These are phyloP conservation scores for Caenorhabditis drosophilae DNA, from an alignment of 2,888 invertebrate species.

Conservation along the genomic window DNA sequence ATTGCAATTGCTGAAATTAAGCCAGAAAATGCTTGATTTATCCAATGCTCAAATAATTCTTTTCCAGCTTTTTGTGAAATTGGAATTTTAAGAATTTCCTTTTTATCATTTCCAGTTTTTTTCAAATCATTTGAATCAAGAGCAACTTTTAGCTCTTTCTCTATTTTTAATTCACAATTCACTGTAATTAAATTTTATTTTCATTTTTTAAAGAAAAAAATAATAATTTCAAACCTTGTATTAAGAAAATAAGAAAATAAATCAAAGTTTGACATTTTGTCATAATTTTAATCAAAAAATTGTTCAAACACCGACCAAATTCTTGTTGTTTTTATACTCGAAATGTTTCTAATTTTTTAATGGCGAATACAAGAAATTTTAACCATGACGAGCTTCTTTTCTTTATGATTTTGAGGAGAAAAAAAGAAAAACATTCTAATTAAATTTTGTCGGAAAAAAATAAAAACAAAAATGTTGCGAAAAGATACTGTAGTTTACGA, in stretches of 20 bases:
- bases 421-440: no score
- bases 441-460: no score
- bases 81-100: conserved; percentile 29
- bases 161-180: conserved; percentile 9
- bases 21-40: conserved; percentile 39
- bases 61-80: conserved; percentile 30
- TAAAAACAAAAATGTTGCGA: no score
- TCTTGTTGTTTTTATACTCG: no score
- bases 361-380: no score
- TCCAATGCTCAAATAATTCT: conserved; percentile 40
- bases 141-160: conserved; percentile 24
- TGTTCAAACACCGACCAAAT: no score
- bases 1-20: conserved; percentile 36
- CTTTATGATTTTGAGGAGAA: no score
- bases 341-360: no score
- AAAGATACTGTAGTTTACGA: no score
- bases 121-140: conserved; percentile 20
- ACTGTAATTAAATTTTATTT: neutral
- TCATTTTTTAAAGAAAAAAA: neutral
- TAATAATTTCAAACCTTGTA: neutral
- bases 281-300: neutral
- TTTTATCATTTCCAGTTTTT: conserved; percentile 26
- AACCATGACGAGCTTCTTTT: no score
- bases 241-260: neutral
- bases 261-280: neutral